These are phyloP conservation scores for Aethes cnicana DNA, from an alignment of 2,888 invertebrate species.

Conservation along the genomic window DNA sequence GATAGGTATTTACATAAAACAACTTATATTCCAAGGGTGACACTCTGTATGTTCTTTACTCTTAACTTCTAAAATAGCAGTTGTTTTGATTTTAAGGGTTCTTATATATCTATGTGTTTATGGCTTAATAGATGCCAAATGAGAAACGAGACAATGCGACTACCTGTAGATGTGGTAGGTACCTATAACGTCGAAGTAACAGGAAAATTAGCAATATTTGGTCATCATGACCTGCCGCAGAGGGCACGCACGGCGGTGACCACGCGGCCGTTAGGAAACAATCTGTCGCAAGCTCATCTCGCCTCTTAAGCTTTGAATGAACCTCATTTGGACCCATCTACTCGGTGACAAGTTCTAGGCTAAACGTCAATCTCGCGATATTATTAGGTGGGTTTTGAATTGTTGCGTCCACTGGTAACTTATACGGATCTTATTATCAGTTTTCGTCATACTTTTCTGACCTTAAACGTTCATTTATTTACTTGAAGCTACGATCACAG, in stretches of 20 bases:
- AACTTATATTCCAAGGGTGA: no score
- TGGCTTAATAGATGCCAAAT: no score
- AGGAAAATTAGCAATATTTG: no score
- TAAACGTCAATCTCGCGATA: slow-evolving; percentile 45
- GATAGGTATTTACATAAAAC: no score
- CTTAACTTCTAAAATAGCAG: no score
- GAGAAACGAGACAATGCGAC: no score
- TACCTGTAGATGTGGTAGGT: no score
- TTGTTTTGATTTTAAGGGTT: no score
- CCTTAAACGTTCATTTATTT: slow-evolving; percentile 27
- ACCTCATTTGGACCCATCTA: slow-evolving; percentile 53
- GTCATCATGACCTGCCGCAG: neutral
- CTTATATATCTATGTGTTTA: no score
- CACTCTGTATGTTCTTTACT: no score
- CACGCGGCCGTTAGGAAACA: slow-evolving; percentile 33
- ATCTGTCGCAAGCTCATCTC: slow-evolving; percentile 44
- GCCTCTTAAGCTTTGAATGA: slow-evolving; percentile 51
- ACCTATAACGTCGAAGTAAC: no score
- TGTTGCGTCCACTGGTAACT: slow-evolving; percentile 6
- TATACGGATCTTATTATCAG: slow-evolving; percentile 14
- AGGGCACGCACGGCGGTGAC: slow-evolving; percentile 10
- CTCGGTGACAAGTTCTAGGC: slow-evolving; percentile 60
- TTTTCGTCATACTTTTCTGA: slow-evolving; percentile 30
- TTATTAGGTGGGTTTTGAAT: slow-evolving; percentile 31
- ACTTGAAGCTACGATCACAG: slow-evolving; percentile 11